Evolutionary conservation across 1,140 invertebrate species (phyloP).

Genomic region (Drosophila trapezifrons): DNA sequence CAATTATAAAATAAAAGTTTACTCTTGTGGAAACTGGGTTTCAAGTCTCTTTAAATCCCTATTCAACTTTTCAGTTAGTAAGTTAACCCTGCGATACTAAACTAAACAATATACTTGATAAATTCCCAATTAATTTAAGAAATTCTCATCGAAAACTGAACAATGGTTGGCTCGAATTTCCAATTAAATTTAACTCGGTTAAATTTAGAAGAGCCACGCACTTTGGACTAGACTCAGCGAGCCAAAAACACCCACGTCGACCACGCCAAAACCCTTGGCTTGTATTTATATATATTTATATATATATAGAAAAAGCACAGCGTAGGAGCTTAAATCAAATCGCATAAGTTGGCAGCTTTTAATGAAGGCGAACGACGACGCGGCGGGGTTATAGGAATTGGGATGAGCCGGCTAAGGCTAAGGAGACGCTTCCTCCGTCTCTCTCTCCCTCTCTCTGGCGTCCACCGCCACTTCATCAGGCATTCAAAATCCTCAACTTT

Average conservation of each 20-base stretch:
- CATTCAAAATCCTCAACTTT: constrained; percentile 66
- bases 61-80: no score
- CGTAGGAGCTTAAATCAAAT: constrained; percentile 69
- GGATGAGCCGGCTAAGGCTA: constrained; percentile 19
- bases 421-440: background rate
- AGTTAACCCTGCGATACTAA: background rate
- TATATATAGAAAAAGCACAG: constrained; percentile 21
- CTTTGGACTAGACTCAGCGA: constrained; percentile 10
- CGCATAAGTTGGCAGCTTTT: constrained; percentile 76
- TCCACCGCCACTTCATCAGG: constrained; percentile 26
- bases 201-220: constrained; percentile 32
- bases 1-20: background rate
- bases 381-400: background rate
- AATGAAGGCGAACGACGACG: constrained; percentile 51
- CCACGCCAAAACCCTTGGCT: constrained; percentile 3
- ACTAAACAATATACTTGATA: background rate
- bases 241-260: constrained; percentile 4
- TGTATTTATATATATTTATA: constrained; percentile 16
- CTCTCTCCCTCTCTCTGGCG: background rate
- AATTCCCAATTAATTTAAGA: background rate
- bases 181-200: constrained; percentile 28
- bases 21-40: no score
- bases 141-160: background rate
- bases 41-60: no score
- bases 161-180: constrained; percentile 1